Percentiles rank a stretch among this genome's conserved stretches.
Conservation (phyloP, 2,888 invertebrate genomes). For the Phalera bucephala region DNA sequence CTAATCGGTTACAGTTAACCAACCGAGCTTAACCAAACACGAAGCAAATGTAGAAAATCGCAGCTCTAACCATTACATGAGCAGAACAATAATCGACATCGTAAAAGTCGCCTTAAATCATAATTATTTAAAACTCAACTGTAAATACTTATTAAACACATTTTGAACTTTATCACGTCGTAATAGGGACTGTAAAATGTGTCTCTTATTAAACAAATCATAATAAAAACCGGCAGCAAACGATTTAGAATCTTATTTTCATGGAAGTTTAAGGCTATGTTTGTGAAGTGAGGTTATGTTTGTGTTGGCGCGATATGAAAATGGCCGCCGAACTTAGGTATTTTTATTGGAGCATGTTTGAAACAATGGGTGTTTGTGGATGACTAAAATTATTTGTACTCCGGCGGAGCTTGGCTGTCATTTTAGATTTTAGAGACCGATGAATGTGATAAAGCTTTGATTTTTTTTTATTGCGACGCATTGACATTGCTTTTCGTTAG, state of each 20-base stretch:
- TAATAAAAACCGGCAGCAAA: constrained; percentile 21
- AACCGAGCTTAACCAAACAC: constrained; percentile 28
- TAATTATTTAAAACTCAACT: constrained; percentile 42
- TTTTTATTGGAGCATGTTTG: constrained; percentile 51
- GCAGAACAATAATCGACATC: constrained; percentile 41
- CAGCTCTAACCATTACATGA: constrained; percentile 38
- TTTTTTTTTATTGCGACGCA: too few relatives aligned
- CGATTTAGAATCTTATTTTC: constrained; percentile 27
- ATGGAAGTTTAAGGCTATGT: constrained; percentile 15
- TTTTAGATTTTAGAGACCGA: neutral
- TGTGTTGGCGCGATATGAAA: constrained; percentile 44
- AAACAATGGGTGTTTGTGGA: constrained; percentile 47
- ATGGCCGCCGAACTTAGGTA: constrained; percentile 46
- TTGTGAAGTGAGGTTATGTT: constrained; percentile 30
- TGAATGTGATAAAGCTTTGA: neutral
- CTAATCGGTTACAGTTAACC: constrained; percentile 34
- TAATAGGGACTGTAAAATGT: constrained; percentile 34
- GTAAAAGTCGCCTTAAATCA: constrained; percentile 48
- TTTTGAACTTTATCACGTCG: constrained; percentile 33
- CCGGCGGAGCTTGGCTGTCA: constrained; percentile 4
- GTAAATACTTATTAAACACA: constrained; percentile 23
- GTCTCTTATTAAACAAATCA: constrained; percentile 33
- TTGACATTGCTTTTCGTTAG: too few relatives aligned
- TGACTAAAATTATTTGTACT: constrained; percentile 36
- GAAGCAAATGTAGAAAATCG: constrained; percentile 38